phyloP scores from a whole-genome alignment of 2,797 vertebrate genomes.

The Ptychobarbus kaznakovi region DNA sequence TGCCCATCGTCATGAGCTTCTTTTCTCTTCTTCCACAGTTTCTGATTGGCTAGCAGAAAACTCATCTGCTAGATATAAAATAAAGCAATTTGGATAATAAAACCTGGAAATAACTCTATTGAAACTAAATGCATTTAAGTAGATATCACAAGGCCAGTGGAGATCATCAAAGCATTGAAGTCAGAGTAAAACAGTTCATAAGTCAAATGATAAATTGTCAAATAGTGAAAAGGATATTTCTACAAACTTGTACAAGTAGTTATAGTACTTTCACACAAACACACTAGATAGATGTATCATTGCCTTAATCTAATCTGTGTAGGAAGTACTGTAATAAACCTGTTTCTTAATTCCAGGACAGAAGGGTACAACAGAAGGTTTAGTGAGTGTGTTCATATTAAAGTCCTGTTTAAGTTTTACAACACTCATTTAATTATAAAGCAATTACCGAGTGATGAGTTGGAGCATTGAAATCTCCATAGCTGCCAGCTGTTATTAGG shows the following conservation, averaged over 20 bases:
- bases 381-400: conserved; percentile 22
- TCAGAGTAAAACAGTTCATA: neutral
- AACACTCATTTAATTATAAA: conserved; percentile 36
- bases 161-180: neutral
- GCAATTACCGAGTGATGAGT: conserved; percentile 40
- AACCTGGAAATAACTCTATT: conserved; percentile 12
- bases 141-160: neutral
- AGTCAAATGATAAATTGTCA: neutral
- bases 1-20: neutral
- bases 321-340: neutral
- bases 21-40: conserved; percentile 17
- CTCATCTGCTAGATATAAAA: conserved; percentile 15
- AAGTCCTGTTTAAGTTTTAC: conserved; percentile 30
- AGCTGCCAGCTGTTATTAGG: conserved; percentile 42
- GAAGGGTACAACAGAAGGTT: conserved; percentile 25
- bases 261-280: neutral
- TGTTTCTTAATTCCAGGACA: conserved; percentile 2
- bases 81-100: conserved; percentile 10
- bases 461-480: conserved; percentile 18
- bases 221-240: neutral
- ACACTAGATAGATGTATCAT: too few relatives aligned
- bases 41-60: neutral
- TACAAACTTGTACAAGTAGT: neutral
- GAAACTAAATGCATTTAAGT: neutral
- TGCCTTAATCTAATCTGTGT: too few relatives aligned